These are phyloP conservation scores for Macrocentrus cingulum DNA, from an alignment of 1,140 invertebrate species.

Conservation along the genomic window DNA sequence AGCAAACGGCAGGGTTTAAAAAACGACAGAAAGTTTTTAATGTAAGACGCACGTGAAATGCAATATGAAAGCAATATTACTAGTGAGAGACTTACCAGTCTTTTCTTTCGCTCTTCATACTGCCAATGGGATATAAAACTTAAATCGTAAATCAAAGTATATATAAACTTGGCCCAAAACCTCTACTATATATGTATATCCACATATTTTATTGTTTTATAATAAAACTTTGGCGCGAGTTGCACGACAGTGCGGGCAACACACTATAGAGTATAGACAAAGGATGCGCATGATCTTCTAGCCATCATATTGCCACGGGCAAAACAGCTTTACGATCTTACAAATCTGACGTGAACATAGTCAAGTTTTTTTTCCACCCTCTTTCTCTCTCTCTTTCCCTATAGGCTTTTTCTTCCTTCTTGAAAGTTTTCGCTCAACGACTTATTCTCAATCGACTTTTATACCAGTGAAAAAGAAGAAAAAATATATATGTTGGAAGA, in stretches of 20 bases:
- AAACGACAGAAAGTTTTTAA: constrained; percentile 41
- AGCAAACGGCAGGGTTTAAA: constrained; percentile 10
- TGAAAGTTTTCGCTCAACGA: constrained; percentile 17
- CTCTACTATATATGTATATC: constrained; percentile 28
- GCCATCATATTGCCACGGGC: constrained; percentile 16
- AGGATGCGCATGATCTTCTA: neutral
- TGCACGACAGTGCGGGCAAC: constrained; percentile 12
- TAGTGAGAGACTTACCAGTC: constrained; percentile 29
- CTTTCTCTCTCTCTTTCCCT: constrained; percentile 28
- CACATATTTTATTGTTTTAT: constrained; percentile 58
- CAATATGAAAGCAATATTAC: constrained; percentile 50
- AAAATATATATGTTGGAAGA: constrained; percentile 26
- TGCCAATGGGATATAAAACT: constrained; percentile 51
- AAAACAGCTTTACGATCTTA: constrained; percentile 45
- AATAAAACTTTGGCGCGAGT: constrained; percentile 49
- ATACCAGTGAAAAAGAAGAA: neutral
- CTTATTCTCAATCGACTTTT: constrained; percentile 21
- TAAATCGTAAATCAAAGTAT: constrained; percentile 53
- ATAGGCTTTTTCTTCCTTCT: constrained; percentile 7
- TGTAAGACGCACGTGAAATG: constrained; percentile 46
- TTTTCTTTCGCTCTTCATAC: neutral
- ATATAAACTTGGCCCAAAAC: constrained; percentile 20
- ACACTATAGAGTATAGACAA: neutral
- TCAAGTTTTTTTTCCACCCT: constrained; percentile 36
- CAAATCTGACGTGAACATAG: constrained; percentile 45